Evolutionary conservation across 2,888 invertebrate species (phyloP), one percentile per base, ranked within the genome.

Genomic region (Abrostola tripartita): DNA sequence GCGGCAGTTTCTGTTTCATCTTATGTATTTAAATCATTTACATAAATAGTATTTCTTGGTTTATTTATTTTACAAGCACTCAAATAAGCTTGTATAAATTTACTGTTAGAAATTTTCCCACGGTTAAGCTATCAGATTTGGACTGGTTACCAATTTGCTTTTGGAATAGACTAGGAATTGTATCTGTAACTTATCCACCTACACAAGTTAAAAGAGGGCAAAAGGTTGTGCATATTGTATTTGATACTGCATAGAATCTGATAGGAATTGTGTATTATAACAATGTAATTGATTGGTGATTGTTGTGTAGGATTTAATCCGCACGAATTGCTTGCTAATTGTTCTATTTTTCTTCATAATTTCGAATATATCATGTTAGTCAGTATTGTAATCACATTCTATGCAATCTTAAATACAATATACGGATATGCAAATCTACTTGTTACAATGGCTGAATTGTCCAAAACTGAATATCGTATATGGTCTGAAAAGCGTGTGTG

Each of bases 21-120:
- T 14, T 11, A 47, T 52, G 12, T 70, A 49, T 37, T 61, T 65
- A 36, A 52, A 37, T 47, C 71, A 55, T 61, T 65, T 51, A 51
- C 52, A 55, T 75, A 36, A 12, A 44, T 50, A 50, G 37, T n/a
- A 12, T 42, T 65, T 54, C 52, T 7, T 61, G 40, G 9, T 61
- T 8, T 41, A 42, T 55, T 72, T 56, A 50, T 40, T 57, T 40
- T 49, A 47, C 55, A 47, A 49, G n/a, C 49, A 9, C 35, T 49
- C 1, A 35, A 35, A 36, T 40, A 10, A 24, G 7, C 0, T 51
- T 11, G 36, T 38, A 68, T 51, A 57, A 38, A 49, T 52, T 41
- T 14, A 7, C 6, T 5, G 5, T 58, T 52, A 5, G 10, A 51
- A 38, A 50, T 54, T 55, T 65, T 75, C 72, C 55, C 72, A 72